Conservation (phyloP, 1,140 invertebrate species). For the Trypoxylus dichotomus region DNA sequence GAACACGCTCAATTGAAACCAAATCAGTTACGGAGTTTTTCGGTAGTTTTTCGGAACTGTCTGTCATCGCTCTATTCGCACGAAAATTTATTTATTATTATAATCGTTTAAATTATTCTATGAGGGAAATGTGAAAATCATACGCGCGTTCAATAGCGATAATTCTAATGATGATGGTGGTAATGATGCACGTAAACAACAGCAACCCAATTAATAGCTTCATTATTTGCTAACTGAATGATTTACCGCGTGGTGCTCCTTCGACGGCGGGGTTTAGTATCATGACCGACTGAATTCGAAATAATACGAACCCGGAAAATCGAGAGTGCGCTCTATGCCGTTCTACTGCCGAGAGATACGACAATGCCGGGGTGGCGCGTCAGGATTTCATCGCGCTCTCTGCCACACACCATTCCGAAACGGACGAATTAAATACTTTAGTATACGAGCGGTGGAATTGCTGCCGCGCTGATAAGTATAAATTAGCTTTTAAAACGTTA, state of each 20-base stretch:
- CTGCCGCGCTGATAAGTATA: not conserved
- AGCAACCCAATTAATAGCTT: conserved; percentile 34
- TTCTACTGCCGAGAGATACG: conserved; percentile 2
- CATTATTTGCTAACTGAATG: conserved; percentile 32
- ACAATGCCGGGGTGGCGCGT: not conserved
- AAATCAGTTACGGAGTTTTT: conserved; percentile 15
- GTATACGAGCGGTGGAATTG: not conserved
- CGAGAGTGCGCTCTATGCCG: conserved; percentile 26
- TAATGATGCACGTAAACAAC: conserved; percentile 26
- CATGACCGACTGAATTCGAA: conserved; percentile 27
- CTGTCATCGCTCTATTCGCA: conserved; percentile 28
- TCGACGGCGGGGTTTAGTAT: conserved; percentile 27
- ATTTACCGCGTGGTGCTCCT: conserved; percentile 31
- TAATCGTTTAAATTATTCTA: not conserved
- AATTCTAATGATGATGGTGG: conserved; percentile 11
- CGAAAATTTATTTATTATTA: not conserved
- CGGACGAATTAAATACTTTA: not conserved
- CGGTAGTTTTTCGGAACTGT: conserved; percentile 23
- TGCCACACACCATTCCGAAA: not conserved
- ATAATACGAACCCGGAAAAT: conserved; percentile 28
- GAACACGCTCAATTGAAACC: not conserved
- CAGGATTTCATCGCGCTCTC: conserved; percentile 2
- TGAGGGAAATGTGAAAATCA: conserved; percentile 18
- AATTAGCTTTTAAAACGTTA: not conserved
- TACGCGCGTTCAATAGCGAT: conserved; percentile 26